Conservation (phyloP, 2,888 invertebrate species). For the Candidula unifasciata region DNA sequence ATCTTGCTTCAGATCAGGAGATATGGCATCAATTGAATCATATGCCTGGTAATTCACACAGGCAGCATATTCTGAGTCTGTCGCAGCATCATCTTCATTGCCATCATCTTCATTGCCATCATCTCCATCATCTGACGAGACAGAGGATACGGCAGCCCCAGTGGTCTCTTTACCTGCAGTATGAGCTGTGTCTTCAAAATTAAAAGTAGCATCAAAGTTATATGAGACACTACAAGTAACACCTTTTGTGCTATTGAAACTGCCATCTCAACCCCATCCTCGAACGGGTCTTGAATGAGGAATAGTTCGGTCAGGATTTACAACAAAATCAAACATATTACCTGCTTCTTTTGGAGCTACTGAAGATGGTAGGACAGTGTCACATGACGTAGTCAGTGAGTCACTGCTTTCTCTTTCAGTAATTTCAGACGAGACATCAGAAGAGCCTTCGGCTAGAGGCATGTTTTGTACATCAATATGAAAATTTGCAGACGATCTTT, state of each 20-base stretch:
- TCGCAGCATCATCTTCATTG: not conserved
- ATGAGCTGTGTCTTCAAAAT: not conserved
- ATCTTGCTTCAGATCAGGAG: not conserved
- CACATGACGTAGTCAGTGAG: not conserved
- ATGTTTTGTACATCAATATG: not conserved
- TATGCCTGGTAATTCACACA: not conserved
- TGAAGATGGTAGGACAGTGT: not conserved
- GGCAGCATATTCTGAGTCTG: not conserved
- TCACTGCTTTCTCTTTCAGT: not conserved
- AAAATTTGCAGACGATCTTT: not conserved
- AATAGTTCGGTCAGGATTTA: not conserved
- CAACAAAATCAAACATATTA: conserved; percentile 3
- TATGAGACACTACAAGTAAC: not conserved
- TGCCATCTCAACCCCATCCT: not conserved
- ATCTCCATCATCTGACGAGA: conserved; percentile 37
- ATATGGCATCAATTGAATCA: not conserved
- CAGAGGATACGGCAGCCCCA: not conserved
- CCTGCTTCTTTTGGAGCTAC: not conserved
- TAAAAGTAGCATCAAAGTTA: not conserved
- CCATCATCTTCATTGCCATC: not conserved
- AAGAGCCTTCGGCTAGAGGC: not conserved
- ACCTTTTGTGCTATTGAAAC: not conserved
- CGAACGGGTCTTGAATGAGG: not conserved
- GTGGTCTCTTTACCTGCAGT: not conserved
- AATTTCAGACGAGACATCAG: not conserved